phyloP scores from a whole-genome alignment of 2,888 invertebrate genomes.

The Luperina nickerlii region DNA sequence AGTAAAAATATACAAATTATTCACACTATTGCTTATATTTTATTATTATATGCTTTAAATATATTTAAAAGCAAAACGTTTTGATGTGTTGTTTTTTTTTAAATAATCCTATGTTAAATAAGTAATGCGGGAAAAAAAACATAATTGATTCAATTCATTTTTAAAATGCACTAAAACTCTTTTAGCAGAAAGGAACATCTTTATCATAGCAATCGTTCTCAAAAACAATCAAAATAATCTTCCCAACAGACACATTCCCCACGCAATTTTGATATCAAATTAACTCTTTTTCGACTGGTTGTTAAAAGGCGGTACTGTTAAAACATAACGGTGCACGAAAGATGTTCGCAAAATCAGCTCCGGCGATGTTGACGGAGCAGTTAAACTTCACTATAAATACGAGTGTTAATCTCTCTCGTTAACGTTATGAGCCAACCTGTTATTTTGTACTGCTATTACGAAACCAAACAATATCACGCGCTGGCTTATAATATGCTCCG shows the following conservation, averaged over 20 bases:
- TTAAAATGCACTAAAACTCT: neutral
- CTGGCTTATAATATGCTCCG: conserved; percentile 72
- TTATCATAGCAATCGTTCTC: conserved; percentile 16
- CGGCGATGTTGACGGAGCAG: conserved; percentile 48
- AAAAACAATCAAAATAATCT: conserved; percentile 51
- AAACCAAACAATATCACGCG: conserved; percentile 88
- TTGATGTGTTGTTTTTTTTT: no score
- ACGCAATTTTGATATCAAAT: conserved; percentile 54
- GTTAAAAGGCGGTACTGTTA: conserved; percentile 61
- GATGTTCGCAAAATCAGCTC: conserved; percentile 58
- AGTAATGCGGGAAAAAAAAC: neutral
- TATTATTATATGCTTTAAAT: no score
- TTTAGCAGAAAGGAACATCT: neutral
- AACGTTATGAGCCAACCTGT: conserved; percentile 83
- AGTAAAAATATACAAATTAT: neutral
- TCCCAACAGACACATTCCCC: conserved; percentile 33
- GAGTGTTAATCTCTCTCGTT: conserved; percentile 82
- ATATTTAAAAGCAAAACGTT: no score
- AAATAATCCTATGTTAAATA: neutral
- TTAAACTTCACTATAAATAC: conserved; percentile 70
- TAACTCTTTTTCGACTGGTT: conserved; percentile 49
- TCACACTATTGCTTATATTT: neutral
- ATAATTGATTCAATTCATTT: neutral
- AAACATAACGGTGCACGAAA: conserved; percentile 63
- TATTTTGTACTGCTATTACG: conserved; percentile 84